Evolutionary conservation across 2,113 vertebrate genomes (phyloP).

Genomic region (Dipodomys ordii): DNA sequence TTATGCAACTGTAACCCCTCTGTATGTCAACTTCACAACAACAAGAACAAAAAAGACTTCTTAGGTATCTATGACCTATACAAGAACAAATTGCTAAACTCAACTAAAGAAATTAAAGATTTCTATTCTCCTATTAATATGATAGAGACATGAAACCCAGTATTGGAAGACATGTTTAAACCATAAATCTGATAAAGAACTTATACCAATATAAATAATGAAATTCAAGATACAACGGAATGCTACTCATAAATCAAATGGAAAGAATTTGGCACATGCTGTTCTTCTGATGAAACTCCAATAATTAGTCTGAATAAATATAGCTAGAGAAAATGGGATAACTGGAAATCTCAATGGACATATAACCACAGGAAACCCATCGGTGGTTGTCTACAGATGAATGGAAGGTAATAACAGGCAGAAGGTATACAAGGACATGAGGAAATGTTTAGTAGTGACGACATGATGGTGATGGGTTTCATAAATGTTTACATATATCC

Average conservation of each 20-base stretch:
- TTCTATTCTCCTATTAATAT: neutral
- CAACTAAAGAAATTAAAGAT: neutral
- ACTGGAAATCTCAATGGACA: neutral
- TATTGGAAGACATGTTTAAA: neutral
- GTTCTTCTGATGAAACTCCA: neutral
- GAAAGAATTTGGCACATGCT: neutral
- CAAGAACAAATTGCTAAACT: neutral
- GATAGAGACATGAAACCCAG: neutral
- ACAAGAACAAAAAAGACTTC: neutral
- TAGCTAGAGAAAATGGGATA: neutral
- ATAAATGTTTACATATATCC: neutral
- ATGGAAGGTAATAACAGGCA: neutral
- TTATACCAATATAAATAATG: neutral
- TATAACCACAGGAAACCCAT: neutral
- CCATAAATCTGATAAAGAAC: neutral
- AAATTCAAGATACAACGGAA: neutral
- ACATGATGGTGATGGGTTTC: neutral
- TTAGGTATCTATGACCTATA: neutral
- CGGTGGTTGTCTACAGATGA: neutral
- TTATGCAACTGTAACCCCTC: no score
- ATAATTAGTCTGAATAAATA: neutral
- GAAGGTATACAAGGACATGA: neutral
- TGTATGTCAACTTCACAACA: no score
- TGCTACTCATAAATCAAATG: neutral
- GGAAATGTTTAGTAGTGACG: neutral